These are phyloP conservation scores for Lissonota sp. DNA, from an alignment of 2,888 invertebrate genomes.

Conservation along the genomic window DNA sequence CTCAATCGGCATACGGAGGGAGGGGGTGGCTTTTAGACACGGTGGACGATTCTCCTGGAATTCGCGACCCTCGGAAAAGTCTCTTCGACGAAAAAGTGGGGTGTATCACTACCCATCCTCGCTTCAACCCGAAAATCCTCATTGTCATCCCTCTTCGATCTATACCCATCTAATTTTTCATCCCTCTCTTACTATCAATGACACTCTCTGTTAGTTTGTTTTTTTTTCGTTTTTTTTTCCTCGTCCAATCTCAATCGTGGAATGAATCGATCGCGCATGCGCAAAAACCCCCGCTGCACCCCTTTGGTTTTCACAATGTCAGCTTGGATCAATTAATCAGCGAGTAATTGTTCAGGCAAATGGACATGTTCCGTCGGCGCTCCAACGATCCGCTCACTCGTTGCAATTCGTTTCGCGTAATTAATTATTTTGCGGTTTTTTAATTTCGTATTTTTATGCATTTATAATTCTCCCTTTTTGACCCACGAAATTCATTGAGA, in stretches of 20 bases:
- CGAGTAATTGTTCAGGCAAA: conserved; percentile 48
- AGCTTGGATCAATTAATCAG: conserved; percentile 58
- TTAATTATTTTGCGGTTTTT: no score
- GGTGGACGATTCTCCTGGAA: conserved; percentile 76
- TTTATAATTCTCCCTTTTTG: no score
- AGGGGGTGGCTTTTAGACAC: conserved; percentile 75
- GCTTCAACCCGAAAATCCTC: conserved; percentile 49
- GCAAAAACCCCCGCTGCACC: not conserved
- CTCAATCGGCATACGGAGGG: conserved; percentile 29
- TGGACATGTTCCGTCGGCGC: conserved; percentile 24
- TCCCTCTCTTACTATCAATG: conserved; percentile 35
- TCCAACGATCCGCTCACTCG: conserved; percentile 1
- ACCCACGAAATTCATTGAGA: no score
- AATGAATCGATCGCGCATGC: conserved; percentile 8
- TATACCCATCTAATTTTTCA: conserved; percentile 55
- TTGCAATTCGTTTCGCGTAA: no score
- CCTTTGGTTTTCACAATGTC: conserved; percentile 48
- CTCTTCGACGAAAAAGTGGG: not conserved
- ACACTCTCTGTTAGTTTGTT: conserved; percentile 2
- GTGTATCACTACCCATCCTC: conserved; percentile 18
- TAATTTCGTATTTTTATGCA: no score
- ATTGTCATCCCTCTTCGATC: conserved; percentile 55
- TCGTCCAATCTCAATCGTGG: conserved; percentile 21
- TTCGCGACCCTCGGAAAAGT: conserved; percentile 28
- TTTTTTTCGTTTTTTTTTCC: conserved; percentile 23